These are phyloP conservation scores for Coregonus ussuriensis DNA, from an alignment of 2,797 vertebrate genomes.

Conservation along the genomic window DNA sequence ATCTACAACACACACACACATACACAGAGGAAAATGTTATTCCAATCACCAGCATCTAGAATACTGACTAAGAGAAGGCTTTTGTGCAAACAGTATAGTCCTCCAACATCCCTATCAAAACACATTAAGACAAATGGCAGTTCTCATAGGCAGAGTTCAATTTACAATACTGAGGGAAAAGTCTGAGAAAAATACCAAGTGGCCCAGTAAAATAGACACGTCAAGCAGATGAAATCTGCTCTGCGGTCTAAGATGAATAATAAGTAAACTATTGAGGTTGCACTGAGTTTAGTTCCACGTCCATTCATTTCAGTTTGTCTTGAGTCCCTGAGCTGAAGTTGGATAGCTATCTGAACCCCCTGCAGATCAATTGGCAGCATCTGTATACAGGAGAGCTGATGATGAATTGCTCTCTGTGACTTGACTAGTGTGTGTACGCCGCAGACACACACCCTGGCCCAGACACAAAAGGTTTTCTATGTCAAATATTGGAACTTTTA, in stretches of 20 bases:
- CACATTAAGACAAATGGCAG: background rate
- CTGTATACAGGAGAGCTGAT: background rate
- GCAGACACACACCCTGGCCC: background rate
- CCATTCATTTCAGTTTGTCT: background rate
- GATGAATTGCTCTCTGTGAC: slow-evolving; percentile 4
- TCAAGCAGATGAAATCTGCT: background rate
- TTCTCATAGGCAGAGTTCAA: background rate
- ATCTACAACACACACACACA: slow-evolving; percentile 72
- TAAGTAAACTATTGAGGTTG: background rate
- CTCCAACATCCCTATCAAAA: background rate
- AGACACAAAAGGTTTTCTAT: background rate
- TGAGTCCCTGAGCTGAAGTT: background rate
- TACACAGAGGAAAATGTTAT: too few relatives aligned
- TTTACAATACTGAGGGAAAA: background rate
- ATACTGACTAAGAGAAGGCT: background rate
- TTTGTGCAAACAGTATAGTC: background rate
- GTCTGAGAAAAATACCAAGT: background rate
- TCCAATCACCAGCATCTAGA: background rate
- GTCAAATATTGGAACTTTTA: background rate
- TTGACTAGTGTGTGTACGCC: background rate
- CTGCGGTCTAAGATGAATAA: slow-evolving; percentile 4
- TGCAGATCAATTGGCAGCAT: slow-evolving; percentile 2
- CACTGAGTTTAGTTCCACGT: background rate
- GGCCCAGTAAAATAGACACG: background rate
- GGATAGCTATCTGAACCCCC: background rate